These are phyloP conservation scores for Vulpes ferrilata DNA, from an alignment of 2,113 vertebrate genomes.

Conservation along the genomic window DNA sequence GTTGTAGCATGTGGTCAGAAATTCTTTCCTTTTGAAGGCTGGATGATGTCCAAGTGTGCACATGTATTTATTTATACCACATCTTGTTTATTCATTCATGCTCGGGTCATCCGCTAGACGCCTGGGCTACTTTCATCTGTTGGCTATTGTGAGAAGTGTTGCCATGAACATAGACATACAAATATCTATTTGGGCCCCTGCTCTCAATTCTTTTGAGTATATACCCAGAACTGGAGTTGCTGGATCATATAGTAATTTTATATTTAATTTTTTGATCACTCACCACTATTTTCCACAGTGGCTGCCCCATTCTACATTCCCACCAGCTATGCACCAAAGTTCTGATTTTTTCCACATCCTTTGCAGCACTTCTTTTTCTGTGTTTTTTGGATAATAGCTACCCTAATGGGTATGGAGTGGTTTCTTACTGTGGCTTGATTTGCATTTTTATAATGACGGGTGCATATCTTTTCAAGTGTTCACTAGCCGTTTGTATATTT, in stretches of 20 bases:
- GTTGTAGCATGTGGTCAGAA: background rate
- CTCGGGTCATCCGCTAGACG: background rate
- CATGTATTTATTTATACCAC: too few relatives aligned
- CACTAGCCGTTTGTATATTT: background rate
- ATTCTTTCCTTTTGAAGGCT: background rate
- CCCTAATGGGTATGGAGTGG: background rate
- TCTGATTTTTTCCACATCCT: background rate
- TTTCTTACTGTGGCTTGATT: background rate
- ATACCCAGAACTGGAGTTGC: background rate
- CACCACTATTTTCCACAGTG: background rate
- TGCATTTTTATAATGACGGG: background rate
- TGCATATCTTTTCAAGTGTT: background rate
- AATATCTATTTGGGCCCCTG: background rate
- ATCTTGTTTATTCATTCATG: background rate
- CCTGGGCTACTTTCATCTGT: background rate
- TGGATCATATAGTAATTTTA: background rate
- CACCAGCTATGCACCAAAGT: background rate
- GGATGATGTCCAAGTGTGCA: background rate
- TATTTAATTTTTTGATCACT: slow-evolving; percentile 14
- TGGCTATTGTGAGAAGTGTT: background rate
- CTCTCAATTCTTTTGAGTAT: background rate
- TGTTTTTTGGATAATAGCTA: background rate
- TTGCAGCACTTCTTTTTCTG: background rate
- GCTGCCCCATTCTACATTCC: background rate
- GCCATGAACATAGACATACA: background rate